These are phyloP conservation scores for Anticlea derivata DNA, from an alignment of 2,888 invertebrate species.

Conservation along the genomic window DNA sequence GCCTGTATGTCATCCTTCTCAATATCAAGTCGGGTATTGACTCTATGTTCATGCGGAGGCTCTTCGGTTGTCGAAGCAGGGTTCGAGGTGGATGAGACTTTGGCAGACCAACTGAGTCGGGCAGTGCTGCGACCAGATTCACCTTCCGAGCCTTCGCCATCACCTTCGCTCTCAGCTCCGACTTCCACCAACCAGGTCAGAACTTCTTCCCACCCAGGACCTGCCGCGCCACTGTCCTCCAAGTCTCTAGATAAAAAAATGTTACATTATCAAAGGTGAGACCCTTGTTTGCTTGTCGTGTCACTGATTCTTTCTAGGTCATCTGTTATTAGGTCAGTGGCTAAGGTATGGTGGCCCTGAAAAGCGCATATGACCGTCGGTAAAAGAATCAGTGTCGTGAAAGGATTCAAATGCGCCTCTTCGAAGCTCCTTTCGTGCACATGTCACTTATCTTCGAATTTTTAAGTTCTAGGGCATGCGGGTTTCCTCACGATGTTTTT, in stretches of 20 bases:
- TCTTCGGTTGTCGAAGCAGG: conserved; percentile 67
- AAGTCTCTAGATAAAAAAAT: conserved; percentile 51
- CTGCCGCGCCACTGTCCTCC: conserved; percentile 71
- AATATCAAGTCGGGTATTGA: conserved; percentile 93
- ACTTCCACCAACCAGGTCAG: conserved; percentile 97
- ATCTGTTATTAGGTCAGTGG: too few species aligned
- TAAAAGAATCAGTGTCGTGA: too few species aligned
- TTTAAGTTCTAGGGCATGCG: too few species aligned
- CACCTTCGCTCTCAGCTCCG: conserved; percentile 88
- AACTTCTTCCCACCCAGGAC: conserved; percentile 89
- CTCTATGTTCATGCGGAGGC: conserved; percentile 83
- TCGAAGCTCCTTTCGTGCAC: too few species aligned
- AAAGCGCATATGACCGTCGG: too few species aligned
- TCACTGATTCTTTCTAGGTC: too few species aligned
- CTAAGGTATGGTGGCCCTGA: too few species aligned
- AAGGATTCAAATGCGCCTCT: too few species aligned
- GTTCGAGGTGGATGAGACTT: conserved; percentile 65
- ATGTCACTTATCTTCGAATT: too few species aligned
- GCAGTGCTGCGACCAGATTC: conserved; percentile 90
- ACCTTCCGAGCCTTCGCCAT: conserved; percentile 72
- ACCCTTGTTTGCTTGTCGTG: too few species aligned
- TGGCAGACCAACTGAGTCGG: conserved; percentile 92
- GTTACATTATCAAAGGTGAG: conserved; percentile 15
- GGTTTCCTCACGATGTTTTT: too few species aligned
- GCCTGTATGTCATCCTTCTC: conserved; percentile 97